Conservation (phyloP, 2,888 invertebrate species). For the Anthrax anthrax region DNA sequence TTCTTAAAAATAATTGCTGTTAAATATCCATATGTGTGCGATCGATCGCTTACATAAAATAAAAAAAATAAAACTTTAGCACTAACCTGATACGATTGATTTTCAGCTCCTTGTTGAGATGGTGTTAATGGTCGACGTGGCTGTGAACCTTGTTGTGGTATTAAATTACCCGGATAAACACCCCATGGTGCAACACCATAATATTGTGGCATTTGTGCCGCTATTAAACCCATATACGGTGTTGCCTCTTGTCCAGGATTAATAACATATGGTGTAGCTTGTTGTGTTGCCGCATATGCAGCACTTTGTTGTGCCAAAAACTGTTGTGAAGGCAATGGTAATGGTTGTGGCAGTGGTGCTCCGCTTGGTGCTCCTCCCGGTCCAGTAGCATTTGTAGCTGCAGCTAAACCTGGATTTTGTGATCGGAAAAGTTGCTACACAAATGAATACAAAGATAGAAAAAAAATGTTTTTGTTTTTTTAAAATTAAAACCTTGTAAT, state of each 20-base stretch:
- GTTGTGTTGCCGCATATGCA: constrained; percentile 45
- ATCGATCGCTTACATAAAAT: no score
- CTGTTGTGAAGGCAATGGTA: constrained; percentile 65
- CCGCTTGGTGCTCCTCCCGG: constrained; percentile 50
- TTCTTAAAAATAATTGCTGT: no score
- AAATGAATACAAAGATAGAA: constrained; percentile 15
- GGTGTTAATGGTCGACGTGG: constrained; percentile 69
- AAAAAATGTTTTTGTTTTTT: no score
- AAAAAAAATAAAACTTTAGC: no score
- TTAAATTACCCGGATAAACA: constrained; percentile 71
- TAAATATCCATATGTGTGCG: no score
- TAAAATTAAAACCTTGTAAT: no score
- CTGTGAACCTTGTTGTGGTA: constrained; percentile 51
- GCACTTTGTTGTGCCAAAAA: constrained; percentile 56
- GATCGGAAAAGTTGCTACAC: constrained; percentile 81
- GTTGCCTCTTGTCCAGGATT: constrained; percentile 60
- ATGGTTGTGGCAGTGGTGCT: constrained; percentile 55
- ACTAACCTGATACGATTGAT: constrained; percentile 36
- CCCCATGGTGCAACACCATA: constrained; percentile 87
- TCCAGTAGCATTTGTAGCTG: constrained; percentile 35
- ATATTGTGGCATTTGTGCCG: constrained; percentile 78
- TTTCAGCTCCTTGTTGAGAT: constrained; percentile 45
- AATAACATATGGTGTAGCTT: constrained; percentile 72
- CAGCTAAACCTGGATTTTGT: constrained; percentile 60
- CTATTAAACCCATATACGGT: constrained; percentile 73